Evolutionary conservation across 2,113 vertebrate species (phyloP), one percentile per base, ranked within the genome.

Genomic region (Pagrus major): DNA sequence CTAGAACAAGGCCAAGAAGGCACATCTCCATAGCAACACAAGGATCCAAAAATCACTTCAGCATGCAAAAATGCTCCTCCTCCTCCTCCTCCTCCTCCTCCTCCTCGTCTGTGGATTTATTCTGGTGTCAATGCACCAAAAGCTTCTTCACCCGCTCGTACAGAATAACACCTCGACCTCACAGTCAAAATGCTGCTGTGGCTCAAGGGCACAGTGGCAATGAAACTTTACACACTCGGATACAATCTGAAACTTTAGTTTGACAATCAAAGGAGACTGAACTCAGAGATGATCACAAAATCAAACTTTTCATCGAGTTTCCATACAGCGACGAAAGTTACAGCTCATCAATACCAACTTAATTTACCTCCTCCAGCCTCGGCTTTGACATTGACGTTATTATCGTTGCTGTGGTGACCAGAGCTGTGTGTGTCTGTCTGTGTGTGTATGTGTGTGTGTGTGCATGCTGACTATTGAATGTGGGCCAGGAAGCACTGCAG

Each of bases 1-100:
- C 23, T 15, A 60, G 39, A 64, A 63, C 39, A 29, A 66, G 27
- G 56, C 29, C 47, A 46, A 47, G 29, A 71, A 83, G 52, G 66
- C 37, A 2, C 14, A 59, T 80, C 65, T 64, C 78, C 49, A 87
- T 76, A 54, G 83, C 80, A 89, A 87, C 85, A 78, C 71, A 15
- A 66, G n/a, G 37, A 56, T 74, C 64, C 25, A 69, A 83, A 83
- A 89, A 61, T 35, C 55, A 63, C 39, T 75, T 65, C 54, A 79
- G 55, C 41, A 29, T 46, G 31, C 44, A 61, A 76, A 81, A 81
- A 80, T 66, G n/a, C 47, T 56, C 31, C 8, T 47, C 39, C 21
- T 56, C 58, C 59, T 75, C 42, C 31, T 44, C 54, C 56, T 78
- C 42, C 9, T 42, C 18, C 27, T 60, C 60, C 33, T 77, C 52